Base-by-base conservation (phyloP, 1,140 invertebrate species). In the Platyscapa corneri region DNA sequence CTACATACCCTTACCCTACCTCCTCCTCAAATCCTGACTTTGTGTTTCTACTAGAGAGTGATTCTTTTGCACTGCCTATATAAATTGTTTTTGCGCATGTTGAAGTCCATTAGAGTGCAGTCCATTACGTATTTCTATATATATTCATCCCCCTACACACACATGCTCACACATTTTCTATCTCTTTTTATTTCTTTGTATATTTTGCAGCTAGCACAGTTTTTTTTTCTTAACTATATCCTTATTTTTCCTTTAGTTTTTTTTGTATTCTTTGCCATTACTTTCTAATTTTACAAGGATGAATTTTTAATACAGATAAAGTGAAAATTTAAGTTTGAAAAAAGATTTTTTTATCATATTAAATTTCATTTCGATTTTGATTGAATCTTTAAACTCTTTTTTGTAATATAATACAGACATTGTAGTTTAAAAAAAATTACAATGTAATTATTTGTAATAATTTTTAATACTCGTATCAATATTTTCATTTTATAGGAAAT, bases 11-110 rank as follows among this genome's bases (percentile, higher is more conserved):
- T n/a, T n/a, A 39, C 30, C 72, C 7, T 27, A 16, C 10, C 18
- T 5, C 37, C 72, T 18, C 0, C 30, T 3, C 14, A 10, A 78
- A 20, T 18, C 56, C 10, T 3, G n/a, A 60, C 27, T 81, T 32
- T 67, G 34, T 76, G 14, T 83, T 42, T 83, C 60, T 27, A 75
- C 53, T 83, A 42, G 16, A 75, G 72, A 74, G 70, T 76, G 64
- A 79, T 64, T 70, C 75, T 84, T 67, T 85, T 84, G 64, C 75
- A 84, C 77, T 60, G 46, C 32, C 72, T 77, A 70, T 46, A 70
- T 32, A 85, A 80, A 79, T 85, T 85, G 77, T 85, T 65, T 80
- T 74, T 85, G 83, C 83, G 76, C 83, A 85, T 85, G 83, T 72
- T 80, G 76, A 64, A 74, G n/a, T 74, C 83, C 83, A 84, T 85